Evolutionary conservation across 2,888 invertebrate species (phyloP), one percentile per base, ranked within the genome.

Genomic region (Synanthedon formicaeformis): DNA sequence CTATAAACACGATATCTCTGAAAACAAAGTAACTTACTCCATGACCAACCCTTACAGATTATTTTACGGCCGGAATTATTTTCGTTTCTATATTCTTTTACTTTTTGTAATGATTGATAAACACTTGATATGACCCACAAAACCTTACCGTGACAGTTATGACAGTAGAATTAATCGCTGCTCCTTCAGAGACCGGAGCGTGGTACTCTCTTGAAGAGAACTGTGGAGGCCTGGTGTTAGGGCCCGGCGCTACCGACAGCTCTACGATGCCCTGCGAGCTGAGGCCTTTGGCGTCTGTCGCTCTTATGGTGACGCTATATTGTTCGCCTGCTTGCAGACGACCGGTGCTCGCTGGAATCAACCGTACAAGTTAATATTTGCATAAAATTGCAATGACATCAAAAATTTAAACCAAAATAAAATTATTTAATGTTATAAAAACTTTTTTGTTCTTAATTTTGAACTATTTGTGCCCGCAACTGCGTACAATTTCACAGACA

Each of bases 121-220:
- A n/a, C n/a, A n/a, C n/a, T n/a, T n/a, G n/a, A n/a, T n/a, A n/a
- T n/a, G n/a, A n/a, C n/a, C n/a, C n/a, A n/a, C n/a, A n/a, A n/a
- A n/a, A n/a, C n/a, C n/a, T n/a, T n/a, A n/a, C n/a, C 18, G 16
- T 90, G 13, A 96, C 91, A 10, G 94, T 94, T 0, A 92, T 91
- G 4, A 96, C 93, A 0, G 95, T 94, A 0, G 95, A 94, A 67
- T 95, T 95, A 56, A 96, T 93, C 41, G 95, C 93, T 3, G 95
- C 96, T 2, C 96, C 96, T 75, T 96, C 96, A 59, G 95, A 96
- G 10, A 96, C 94, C 62, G 95, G 94, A 2, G 95, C 94, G 71
- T 94, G 94, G 74, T 96, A 96, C 2, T 93, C 91, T n/a, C 92
- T 79, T 54, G 94, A 92, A 1, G 93, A 90, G 74, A 96, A 96